Base-by-base conservation (phyloP, 2,888 invertebrate species). In the Macropis europaea region DNA sequence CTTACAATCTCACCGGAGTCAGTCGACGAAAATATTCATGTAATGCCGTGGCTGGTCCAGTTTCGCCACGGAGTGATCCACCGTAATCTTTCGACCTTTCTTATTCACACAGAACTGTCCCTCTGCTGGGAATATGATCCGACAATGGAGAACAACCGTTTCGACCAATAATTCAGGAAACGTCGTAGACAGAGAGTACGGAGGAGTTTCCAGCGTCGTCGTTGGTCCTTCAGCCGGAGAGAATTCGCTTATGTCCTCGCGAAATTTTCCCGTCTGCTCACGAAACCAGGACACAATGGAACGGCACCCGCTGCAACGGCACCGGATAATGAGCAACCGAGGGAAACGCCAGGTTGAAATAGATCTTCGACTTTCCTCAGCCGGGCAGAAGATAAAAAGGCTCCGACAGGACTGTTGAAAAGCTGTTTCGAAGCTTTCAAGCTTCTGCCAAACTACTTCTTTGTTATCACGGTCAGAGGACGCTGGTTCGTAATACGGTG, bases 131-230 rank as follows among this genome's bases (percentile, higher is more conserved):
- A 75, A 62, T 72, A 77, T 62, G 72, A 78, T 45, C 67, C 38
- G 56, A 77, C 72, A 73, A 77, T 72, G 72, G 76, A 68, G 78
- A 68, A 54, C 64, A 63, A 68, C 75, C 62, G 62, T 59, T 68
- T 43, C 64, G 54, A 32, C 57, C 68, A 78, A 77, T 77, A 77
- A 77, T 77, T 78, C 72, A 77, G 28, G 32, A 52, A 62, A 38
- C 64, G 61, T 61, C 78, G 64, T 50, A 64, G 68, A 53, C 62
- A 50, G 47, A 50, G 47, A 19, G 43, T 36, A 24, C 42, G 43
- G n/a, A 42, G 52, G 47, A 30, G 50, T 54, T 43, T 61, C 57
- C 53, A 30, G 38, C 40, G 42, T 71, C 40, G 28, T 43, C 47
- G 38, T 42, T 3, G 34, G 6, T 24, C 0, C 11, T 22, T 17